phyloP scores from a whole-genome alignment of 1,140 invertebrate species.

The Pogonomyrmex californicus region DNA sequence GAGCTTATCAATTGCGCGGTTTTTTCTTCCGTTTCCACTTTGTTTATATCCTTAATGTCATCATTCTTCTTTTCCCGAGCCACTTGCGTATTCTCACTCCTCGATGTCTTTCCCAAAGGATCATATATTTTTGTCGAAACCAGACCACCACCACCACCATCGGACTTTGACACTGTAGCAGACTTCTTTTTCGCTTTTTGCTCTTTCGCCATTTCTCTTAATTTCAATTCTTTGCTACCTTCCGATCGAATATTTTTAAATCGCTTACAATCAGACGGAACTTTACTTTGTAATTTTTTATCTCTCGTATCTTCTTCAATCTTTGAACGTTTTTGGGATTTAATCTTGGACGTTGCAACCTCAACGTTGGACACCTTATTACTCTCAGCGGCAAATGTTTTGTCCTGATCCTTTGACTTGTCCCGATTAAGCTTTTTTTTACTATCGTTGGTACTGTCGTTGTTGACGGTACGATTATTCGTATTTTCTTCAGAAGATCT shows the following conservation, averaged over 20 bases:
- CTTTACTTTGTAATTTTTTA: slow-evolving; percentile 11
- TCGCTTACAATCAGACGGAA: slow-evolving; percentile 59
- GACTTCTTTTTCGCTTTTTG: slow-evolving; percentile 65
- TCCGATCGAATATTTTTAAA: slow-evolving; percentile 81
- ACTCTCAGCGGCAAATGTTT: background rate
- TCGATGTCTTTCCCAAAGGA: background rate
- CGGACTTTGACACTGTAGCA: background rate
- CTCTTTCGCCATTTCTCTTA: slow-evolving; percentile 68
- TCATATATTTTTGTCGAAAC: background rate
- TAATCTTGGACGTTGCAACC: background rate
- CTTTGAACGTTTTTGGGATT: background rate
- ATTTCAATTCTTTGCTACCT: slow-evolving; percentile 79
- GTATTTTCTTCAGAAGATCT: background rate
- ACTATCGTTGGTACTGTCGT: background rate
- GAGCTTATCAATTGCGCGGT: background rate
- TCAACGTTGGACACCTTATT: background rate
- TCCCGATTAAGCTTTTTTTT: background rate
- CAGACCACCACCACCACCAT: background rate
- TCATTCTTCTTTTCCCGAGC: background rate
- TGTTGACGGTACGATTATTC: background rate
- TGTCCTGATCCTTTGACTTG: background rate
- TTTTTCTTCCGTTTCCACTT: background rate
- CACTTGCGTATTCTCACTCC: background rate
- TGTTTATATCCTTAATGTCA: background rate
- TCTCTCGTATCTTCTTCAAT: background rate